Evolutionary conservation across 2,888 invertebrate genomes (phyloP).

Genomic region (Spialia ferax): DNA sequence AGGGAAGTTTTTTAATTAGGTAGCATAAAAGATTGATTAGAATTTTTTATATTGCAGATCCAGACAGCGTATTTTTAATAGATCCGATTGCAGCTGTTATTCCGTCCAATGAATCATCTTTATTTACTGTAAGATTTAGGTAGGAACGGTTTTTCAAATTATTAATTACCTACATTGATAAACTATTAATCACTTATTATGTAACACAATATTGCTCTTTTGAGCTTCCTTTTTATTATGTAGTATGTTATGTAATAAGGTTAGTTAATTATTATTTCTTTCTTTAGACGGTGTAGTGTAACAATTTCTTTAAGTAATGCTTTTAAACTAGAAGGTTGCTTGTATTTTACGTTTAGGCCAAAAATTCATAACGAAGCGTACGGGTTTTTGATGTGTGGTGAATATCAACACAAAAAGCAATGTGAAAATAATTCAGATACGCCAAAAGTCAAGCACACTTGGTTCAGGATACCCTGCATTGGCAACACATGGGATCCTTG

Average conservation of each 20-base stretch:
- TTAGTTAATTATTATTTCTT: no score
- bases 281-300: no score
- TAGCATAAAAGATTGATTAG: not conserved
- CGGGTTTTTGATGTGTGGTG: slow-evolving; percentile 74
- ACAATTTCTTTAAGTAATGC: no score
- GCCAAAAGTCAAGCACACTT: slow-evolving; percentile 66
- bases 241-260: no score
- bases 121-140: slow-evolving; percentile 79
- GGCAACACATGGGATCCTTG: slow-evolving; percentile 78
- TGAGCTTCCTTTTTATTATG: no score
- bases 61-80: slow-evolving; percentile 72
- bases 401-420: slow-evolving; percentile 66
- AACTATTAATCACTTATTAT: not conserved
- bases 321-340: no score
- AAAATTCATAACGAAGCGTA: slow-evolving; percentile 70
- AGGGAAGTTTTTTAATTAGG: not conserved
- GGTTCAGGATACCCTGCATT: slow-evolving; percentile 78
- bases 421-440: slow-evolving; percentile 46
- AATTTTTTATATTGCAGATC: slow-evolving; percentile 59
- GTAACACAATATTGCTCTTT: no score
- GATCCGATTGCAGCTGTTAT: slow-evolving; percentile 71
- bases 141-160: slow-evolving; percentile 46
- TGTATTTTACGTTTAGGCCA: slow-evolving; percentile 54
- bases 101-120: slow-evolving; percentile 74
- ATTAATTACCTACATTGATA: not conserved